A percentile compares a stretch with the other conserved stretches of the same genome.
Evolutionary conservation across 2,113 vertebrate species (phyloP).

Genomic region (Pelmatolapia mariae): DNA sequence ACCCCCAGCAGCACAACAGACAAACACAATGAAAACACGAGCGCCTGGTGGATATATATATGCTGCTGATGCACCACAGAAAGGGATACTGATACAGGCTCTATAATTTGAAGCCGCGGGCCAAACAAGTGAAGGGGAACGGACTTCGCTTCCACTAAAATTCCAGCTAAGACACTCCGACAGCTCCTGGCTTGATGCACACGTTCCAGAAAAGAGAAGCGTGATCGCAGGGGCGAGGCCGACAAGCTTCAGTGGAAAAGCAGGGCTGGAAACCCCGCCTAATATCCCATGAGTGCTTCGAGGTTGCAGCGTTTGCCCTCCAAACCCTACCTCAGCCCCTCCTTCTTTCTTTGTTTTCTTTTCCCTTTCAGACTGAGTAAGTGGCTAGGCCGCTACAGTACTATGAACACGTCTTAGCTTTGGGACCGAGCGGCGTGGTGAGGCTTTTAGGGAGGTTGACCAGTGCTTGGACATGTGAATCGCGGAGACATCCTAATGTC

Average conservation of each 20-base stretch:
- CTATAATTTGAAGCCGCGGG: conserved; percentile 49
- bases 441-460: not conserved
- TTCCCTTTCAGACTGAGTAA: not conserved
- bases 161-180: conserved; percentile 49
- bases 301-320: conserved; percentile 21
- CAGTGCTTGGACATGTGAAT: conserved; percentile 14
- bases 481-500: conserved; percentile 27
- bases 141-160: conserved; percentile 53
- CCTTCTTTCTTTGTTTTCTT: not conserved
- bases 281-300: conserved; percentile 60
- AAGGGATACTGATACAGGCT: conserved; percentile 32
- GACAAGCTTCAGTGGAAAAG: conserved; percentile 55
- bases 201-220: conserved; percentile 29
- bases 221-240: conserved; percentile 40
- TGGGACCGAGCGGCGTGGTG: not conserved
- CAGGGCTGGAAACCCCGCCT: conserved; percentile 32
- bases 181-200: conserved; percentile 41
- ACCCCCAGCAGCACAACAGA: conserved; percentile 6
- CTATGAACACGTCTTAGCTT: not conserved
- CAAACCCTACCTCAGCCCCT: not conserved
- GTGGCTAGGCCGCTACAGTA: not conserved
- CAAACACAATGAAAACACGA: conserved; percentile 37
- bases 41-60: not conserved
- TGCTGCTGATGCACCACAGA: conserved; percentile 22
- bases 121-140: conserved; percentile 56